A percentile compares a stretch with the other conserved stretches of the same genome.
Evolutionary conservation across 2,113 vertebrate species (phyloP).

Genomic region (Cryptotis parvus): DNA sequence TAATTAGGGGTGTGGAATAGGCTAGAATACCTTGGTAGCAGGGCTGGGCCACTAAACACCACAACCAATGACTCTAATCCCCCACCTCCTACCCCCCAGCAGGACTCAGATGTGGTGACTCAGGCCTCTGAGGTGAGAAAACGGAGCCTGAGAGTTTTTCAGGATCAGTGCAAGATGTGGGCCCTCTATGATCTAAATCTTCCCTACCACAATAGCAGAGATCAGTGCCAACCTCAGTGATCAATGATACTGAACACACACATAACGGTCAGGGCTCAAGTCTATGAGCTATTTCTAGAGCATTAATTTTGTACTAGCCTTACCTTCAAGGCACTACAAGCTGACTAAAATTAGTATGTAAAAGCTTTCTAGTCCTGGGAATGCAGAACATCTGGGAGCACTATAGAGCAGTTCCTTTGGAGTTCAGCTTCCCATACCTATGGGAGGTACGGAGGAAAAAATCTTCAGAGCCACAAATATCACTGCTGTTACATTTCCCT

Average conservation of each 20-base stretch:
- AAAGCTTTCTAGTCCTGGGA: neutral
- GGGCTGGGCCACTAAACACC: neutral
- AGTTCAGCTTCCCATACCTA: neutral
- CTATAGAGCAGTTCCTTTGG: neutral
- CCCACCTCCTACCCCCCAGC: neutral
- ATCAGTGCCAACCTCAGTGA: neutral
- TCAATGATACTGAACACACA: neutral
- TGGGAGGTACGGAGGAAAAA: no score
- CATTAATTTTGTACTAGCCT: neutral
- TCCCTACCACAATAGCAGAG: neutral
- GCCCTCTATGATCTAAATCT: conserved; percentile 19
- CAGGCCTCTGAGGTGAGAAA: neutral
- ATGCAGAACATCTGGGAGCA: conserved; percentile 1
- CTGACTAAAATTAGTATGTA: neutral
- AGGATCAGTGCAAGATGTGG: neutral
- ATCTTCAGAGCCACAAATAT: conserved; percentile 7
- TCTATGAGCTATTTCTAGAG: neutral
- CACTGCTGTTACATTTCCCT: neutral
- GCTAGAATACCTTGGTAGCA: no score
- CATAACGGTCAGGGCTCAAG: neutral
- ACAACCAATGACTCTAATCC: neutral
- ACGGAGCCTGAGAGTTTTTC: neutral
- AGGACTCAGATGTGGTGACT: conserved; percentile 27
- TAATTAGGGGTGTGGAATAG: no score
- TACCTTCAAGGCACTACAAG: neutral